phyloP scores from a whole-genome alignment of 2,113 vertebrate genomes.

The Argyrosomus japonicus region DNA sequence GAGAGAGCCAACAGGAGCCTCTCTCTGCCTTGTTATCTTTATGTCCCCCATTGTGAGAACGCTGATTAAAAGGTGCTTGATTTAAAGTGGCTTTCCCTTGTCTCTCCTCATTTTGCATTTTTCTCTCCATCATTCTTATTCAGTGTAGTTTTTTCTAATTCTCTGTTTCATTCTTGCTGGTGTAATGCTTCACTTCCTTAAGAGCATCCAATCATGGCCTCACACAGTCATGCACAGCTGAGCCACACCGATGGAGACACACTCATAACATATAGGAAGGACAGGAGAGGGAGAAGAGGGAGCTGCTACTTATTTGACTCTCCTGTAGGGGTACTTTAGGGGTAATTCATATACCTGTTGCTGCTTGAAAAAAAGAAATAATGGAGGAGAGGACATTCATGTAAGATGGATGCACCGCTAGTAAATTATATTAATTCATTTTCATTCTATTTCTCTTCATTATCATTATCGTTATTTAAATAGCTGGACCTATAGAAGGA shows the following conservation, averaged over 20 bases:
- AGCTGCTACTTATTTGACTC: slow-evolving; percentile 14
- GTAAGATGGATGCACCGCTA: not conserved
- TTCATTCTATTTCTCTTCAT: not conserved
- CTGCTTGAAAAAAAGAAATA: slow-evolving; percentile 10
- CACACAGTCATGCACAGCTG: slow-evolving; percentile 31
- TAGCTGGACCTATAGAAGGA: not conserved
- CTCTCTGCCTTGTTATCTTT: slow-evolving; percentile 65
- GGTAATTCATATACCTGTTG: slow-evolving; percentile 43
- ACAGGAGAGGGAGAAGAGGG: not conserved
- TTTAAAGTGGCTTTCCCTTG: slow-evolving; percentile 63
- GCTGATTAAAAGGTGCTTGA: slow-evolving; percentile 72
- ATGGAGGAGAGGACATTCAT: slow-evolving; percentile 16
- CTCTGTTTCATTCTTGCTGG: not conserved
- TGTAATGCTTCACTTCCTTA: slow-evolving; percentile 51
- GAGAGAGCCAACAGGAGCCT: slow-evolving; percentile 42
- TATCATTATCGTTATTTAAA: not conserved
- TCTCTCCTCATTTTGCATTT: slow-evolving; percentile 49
- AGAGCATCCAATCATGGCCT: slow-evolving; percentile 55
- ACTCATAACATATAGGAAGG: not conserved
- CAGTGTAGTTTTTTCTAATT: not conserved
- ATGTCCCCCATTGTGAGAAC: slow-evolving; percentile 59
- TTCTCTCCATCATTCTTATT: slow-evolving; percentile 20
- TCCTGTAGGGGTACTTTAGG: slow-evolving; percentile 7
- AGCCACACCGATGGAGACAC: not conserved
- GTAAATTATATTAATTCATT: not conserved